phyloP scores from a whole-genome alignment of 2,888 invertebrate genomes.

The Suillia variegata region DNA sequence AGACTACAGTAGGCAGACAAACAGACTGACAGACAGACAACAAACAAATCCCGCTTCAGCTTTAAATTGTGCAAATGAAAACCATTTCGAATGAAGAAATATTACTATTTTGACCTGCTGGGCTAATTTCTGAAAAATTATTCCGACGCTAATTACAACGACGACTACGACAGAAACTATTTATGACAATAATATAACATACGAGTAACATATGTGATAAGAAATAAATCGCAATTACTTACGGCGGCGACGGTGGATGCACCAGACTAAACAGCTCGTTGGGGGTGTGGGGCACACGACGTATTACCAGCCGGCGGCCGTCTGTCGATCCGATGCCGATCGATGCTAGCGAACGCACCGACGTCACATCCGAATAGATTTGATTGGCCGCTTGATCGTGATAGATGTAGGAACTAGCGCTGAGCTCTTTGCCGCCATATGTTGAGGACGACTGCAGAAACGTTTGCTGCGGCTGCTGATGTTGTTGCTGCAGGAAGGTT shows the following conservation, averaged over 20 bases:
- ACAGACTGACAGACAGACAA: too few species aligned
- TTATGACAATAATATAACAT: too few species aligned
- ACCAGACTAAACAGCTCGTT: constrained; percentile 85
- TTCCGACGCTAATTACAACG: too few species aligned
- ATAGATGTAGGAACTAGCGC: constrained; percentile 64
- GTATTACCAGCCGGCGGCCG: constrained; percentile 82
- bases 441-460: constrained; percentile 63
- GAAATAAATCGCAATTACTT: constrained; percentile 48
- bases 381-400: constrained; percentile 67
- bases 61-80: too few species aligned
- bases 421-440: constrained; percentile 56
- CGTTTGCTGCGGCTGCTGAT: constrained; percentile 32
- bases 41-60: too few species aligned
- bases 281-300: constrained; percentile 83
- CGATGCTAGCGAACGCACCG: constrained; percentile 79
- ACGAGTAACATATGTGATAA: too few species aligned
- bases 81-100: too few species aligned
- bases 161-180: too few species aligned
- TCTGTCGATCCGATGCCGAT: constrained; percentile 90
- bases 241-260: constrained; percentile 79
- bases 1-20: too few species aligned
- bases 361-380: constrained; percentile 70
- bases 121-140: too few species aligned
- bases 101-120: too few species aligned
- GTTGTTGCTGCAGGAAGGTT: constrained; percentile 22